phyloP scores from a whole-genome alignment of 2,113 vertebrate genomes.

The Myrmecobius fasciatus region DNA sequence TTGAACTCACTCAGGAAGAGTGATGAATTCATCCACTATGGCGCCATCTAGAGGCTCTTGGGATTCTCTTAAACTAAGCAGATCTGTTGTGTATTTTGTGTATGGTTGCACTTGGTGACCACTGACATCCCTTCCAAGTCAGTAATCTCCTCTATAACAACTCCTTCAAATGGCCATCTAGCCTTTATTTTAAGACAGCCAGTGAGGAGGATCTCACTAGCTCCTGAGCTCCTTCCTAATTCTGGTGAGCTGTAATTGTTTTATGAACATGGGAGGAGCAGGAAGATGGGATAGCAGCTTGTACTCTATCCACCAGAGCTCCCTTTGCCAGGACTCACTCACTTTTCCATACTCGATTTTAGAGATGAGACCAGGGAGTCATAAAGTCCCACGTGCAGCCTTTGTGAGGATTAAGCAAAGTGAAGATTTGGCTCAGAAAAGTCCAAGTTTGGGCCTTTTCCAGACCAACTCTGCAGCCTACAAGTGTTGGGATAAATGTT shows the following conservation, averaged over 20 bases:
- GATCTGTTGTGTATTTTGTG: not conserved
- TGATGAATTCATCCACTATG: not conserved
- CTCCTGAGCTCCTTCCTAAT: not conserved
- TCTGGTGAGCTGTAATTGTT: not conserved
- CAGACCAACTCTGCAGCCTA: not conserved
- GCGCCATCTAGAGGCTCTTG: not conserved
- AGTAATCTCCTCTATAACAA: not conserved
- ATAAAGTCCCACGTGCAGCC: slow-evolving; percentile 15
- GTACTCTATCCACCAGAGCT: not conserved
- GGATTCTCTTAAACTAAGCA: not conserved
- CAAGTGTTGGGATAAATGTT: not conserved
- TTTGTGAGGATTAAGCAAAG: slow-evolving; percentile 2
- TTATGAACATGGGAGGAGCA: not conserved
- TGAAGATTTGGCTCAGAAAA: not conserved
- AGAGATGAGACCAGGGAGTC: not conserved
- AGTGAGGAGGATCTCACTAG: not conserved
- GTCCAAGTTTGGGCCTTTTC: not conserved
- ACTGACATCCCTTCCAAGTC: not conserved
- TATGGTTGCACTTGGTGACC: not conserved
- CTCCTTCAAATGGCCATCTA: not conserved
- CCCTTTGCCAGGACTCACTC: not conserved
- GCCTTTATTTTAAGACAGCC: too few relatives aligned
- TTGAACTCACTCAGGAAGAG: not conserved
- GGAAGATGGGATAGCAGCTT: not conserved
- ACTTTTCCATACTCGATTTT: not conserved